Conservation (phyloP, 2,113 vertebrate genomes). For the Nesospiza acunhae region DNA sequence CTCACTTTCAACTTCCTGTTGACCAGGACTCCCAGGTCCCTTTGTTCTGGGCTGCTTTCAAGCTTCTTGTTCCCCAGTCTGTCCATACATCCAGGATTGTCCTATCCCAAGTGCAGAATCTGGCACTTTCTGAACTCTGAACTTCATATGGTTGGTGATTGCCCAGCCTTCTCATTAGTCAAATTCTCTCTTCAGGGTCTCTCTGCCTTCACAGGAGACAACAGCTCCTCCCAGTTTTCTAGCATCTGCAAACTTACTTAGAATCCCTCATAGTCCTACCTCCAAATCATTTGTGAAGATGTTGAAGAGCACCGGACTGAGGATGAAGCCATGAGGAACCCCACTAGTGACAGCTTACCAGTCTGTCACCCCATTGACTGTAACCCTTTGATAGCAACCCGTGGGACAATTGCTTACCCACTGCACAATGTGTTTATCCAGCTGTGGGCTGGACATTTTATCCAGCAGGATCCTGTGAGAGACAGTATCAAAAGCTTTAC, state of each 20-base stretch:
- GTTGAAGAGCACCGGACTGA: not conserved
- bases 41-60: not conserved
- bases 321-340: not conserved
- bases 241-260: not conserved
- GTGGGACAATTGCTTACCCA: not conserved
- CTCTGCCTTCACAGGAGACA: not conserved
- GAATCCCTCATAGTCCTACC: not conserved
- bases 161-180: not conserved
- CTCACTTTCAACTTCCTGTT: accelerated
- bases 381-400: not conserved
- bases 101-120: not conserved
- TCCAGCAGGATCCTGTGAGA: not conserved
- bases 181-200: not conserved
- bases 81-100: not conserved
- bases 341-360: not conserved
- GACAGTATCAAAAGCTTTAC: not conserved
- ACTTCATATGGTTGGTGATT: not conserved
- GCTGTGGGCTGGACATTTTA: not conserved
- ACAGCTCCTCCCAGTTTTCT: not conserved
- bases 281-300: not conserved
- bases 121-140: not conserved
- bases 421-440: not conserved
- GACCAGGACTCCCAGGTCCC: no score
- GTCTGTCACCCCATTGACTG: not conserved
- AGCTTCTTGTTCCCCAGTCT: not conserved